Percentiles rank a stretch among this genome's conserved stretches.
Conservation (phyloP, 2,797 vertebrate species). For the Tamandua tetradactyla region DNA sequence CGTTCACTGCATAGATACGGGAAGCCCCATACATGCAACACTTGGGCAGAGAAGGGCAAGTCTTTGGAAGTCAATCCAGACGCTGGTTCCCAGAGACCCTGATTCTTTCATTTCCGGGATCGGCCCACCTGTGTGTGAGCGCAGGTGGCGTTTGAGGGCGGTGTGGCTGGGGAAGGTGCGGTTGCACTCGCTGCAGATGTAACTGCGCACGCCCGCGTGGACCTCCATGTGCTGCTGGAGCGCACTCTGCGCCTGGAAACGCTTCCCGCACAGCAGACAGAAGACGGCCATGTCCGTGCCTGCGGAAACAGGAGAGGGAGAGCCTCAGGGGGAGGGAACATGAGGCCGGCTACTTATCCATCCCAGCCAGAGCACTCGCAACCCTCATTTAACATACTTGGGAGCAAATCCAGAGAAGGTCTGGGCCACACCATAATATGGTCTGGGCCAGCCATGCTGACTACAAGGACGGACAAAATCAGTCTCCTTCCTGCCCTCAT, state of each 20-base stretch:
- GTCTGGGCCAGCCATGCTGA: neutral
- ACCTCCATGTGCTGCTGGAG: constrained; percentile 99
- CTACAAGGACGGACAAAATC: fast-evolving
- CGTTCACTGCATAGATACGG: fast-evolving
- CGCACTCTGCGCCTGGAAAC: constrained; percentile 98
- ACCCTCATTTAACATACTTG: fast-evolving
- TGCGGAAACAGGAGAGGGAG: constrained; percentile 74
- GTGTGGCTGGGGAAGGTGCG: constrained; percentile 99
- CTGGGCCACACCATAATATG: fast-evolving
- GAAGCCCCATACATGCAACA: neutral
- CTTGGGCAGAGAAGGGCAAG: neutral
- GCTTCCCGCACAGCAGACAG: constrained; percentile 99
- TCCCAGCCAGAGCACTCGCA: neutral
- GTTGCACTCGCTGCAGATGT: constrained; percentile 99
- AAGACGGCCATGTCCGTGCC: constrained; percentile 99
- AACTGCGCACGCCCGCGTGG: constrained; percentile 97
- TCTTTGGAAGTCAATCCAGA: neutral
- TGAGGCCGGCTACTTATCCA: neutral
- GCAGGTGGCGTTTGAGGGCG: constrained; percentile 97
- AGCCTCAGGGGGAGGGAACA: neutral
- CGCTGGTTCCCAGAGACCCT: fast-evolving
- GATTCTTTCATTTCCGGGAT: fast-evolving
- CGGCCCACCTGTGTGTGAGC: constrained; percentile 95
- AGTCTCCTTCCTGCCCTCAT: fast-evolving
- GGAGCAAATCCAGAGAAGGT: neutral